Evolutionary conservation across 2,888 invertebrate species (phyloP).

Genomic region (Spodoptera exigua): DNA sequence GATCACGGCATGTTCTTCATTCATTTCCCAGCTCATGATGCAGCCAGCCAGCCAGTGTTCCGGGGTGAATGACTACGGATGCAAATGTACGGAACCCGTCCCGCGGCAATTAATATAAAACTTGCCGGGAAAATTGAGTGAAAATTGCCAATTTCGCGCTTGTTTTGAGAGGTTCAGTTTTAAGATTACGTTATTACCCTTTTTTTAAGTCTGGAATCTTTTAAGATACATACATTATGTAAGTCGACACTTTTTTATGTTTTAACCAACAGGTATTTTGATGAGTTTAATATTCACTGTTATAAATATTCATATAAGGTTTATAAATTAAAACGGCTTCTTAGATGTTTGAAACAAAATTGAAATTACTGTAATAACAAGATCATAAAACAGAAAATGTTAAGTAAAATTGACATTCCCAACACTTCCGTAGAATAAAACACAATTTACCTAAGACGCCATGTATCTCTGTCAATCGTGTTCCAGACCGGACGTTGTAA

Average conservation of each 20-base stretch:
- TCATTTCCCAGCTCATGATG: slow-evolving; percentile 43
- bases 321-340: too few relatives aligned
- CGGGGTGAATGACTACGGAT: slow-evolving; percentile 77
- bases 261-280: too few relatives aligned
- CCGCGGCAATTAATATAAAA: slow-evolving; percentile 66
- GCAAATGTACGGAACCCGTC: slow-evolving; percentile 76
- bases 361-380: too few relatives aligned
- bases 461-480: slow-evolving; percentile 56
- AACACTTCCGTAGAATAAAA: slow-evolving; percentile 39
- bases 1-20: slow-evolving; percentile 37
- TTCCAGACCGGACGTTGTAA: slow-evolving; percentile 48
- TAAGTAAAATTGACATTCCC: slow-evolving; percentile 28
- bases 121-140: slow-evolving; percentile 60
- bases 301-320: too few relatives aligned
- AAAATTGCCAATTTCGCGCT: slow-evolving; percentile 57
- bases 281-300: too few relatives aligned
- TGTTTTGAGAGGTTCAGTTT: too few relatives aligned
- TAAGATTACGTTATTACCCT: too few relatives aligned
- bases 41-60: slow-evolving; percentile 47
- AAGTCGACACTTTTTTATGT: too few relatives aligned
- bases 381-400: slow-evolving; percentile 11
- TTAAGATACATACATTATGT: too few relatives aligned
- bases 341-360: too few relatives aligned
- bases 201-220: too few relatives aligned
- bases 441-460: slow-evolving; percentile 47